These are phyloP conservation scores for Ernsta delagoae DNA, from an alignment of 2,888 invertebrate species.

Conservation along the genomic window DNA sequence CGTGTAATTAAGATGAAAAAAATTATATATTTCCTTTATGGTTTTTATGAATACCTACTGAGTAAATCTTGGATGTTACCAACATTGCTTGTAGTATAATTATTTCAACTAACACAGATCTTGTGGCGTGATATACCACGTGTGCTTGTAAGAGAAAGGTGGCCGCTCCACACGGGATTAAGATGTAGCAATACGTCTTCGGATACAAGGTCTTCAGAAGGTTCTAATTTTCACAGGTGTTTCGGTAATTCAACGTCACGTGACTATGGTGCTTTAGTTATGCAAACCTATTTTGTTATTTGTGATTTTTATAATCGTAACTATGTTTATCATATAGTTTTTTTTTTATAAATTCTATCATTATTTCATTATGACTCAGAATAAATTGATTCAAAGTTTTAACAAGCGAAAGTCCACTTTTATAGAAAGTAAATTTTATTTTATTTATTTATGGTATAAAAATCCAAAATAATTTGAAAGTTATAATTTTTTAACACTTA, in stretches of 20 bases:
- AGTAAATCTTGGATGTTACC: not conserved
- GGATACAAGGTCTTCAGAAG: conserved; percentile 40
- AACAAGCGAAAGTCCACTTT: too few species aligned
- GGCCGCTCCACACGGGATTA: conserved; percentile 28
- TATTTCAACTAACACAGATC: conserved; percentile 8
- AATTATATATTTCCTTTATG: not conserved
- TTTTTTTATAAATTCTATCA: too few species aligned
- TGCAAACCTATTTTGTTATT: not conserved
- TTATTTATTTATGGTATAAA: too few species aligned
- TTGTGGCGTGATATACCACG: conserved; percentile 51
- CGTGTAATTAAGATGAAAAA: not conserved
- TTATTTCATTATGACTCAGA: too few species aligned
- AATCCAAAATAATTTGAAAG: too few species aligned
- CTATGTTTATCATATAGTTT: too few species aligned
- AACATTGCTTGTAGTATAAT: not conserved
- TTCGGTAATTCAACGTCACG: conserved; percentile 22
- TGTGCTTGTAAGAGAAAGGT: conserved; percentile 35
- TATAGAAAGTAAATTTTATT: too few species aligned
- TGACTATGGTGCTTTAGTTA: not conserved
- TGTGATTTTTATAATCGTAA: not conserved
- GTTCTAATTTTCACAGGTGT: conserved; percentile 43
- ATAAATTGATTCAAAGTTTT: too few species aligned
- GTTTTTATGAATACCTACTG: not conserved
- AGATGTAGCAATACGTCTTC: conserved; percentile 38
- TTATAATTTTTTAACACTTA: too few species aligned